phyloP scores from a whole-genome alignment of 2,797 vertebrate genomes.

The Rachycentron canadum region DNA sequence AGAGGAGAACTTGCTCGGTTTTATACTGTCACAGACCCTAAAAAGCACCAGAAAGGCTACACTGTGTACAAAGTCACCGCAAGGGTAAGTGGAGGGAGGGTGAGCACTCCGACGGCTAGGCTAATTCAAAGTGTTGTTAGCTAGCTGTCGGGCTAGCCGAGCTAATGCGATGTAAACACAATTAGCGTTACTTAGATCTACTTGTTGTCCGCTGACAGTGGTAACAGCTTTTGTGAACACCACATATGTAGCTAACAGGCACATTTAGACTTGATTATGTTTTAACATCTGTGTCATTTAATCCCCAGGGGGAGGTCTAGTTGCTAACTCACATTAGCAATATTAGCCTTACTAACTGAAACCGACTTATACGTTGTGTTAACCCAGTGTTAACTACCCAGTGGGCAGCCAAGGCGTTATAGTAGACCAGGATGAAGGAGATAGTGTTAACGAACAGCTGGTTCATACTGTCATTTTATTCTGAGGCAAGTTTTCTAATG shows the following conservation, averaged over 20 bases:
- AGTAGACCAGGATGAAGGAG: not conserved
- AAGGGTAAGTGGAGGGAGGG: constrained; percentile 87
- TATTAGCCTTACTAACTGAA: constrained; percentile 24
- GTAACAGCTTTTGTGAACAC: not conserved
- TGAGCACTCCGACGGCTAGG: constrained; percentile 20
- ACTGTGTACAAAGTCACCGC: constrained; percentile 99
- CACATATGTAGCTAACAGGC: accelerated
- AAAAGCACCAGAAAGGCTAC: constrained; percentile 92
- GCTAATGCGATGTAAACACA: constrained; percentile 55
- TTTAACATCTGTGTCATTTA: not conserved
- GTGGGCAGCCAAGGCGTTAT: not conserved
- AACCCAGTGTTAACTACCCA: not conserved
- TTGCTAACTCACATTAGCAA: constrained; percentile 26
- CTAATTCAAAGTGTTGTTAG: constrained; percentile 67
- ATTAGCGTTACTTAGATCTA: not conserved
- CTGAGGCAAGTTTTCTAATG: not conserved
- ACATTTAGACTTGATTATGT: not conserved
- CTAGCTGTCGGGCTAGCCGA: constrained; percentile 40
- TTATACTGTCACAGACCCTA: constrained; percentile 97
- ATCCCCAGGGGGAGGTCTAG: not conserved
- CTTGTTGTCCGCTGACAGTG: not conserved
- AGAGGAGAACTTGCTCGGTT: constrained; percentile 94
- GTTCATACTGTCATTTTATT: not conserved
- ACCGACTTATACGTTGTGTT: not conserved
- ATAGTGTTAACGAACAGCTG: not conserved